Base-by-base conservation (phyloP, 2,113 vertebrate genomes). In the Butastur rufipennis region DNA sequence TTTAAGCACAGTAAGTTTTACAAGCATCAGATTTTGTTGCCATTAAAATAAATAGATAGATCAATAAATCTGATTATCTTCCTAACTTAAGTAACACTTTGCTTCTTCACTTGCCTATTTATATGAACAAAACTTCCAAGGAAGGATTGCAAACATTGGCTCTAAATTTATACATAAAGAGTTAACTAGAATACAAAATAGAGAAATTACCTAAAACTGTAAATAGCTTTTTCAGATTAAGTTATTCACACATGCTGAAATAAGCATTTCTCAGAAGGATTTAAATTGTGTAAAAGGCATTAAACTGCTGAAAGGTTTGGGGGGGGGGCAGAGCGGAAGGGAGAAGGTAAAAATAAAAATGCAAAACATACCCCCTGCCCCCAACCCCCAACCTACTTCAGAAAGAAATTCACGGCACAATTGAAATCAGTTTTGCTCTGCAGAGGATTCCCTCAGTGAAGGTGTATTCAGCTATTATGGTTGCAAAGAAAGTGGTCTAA, bases 301-400 rank as follows among this genome's bases (percentile, higher is more conserved):
- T 32, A 43, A 77, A 92, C 40, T 75, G 40, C 10, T 47, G 50
- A 70, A 61, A 95, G 38, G 42, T 34, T 42, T 42, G 38, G 38
- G 10, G 13, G 10, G 4, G 31, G 26, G 3, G 6, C 23, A 25
- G 23, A 8, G 23, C 2, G 4, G 13, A 15, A 5, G 9, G 7
- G 11, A 22, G 19, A 8, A 6, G 15, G 7, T 53, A 53, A 87
- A 87, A 92, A 63, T 48, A 25, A 90, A 86, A 67, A 68, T 18
- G 29, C 16, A 45, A 58, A 73, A 19, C 27, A 62, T 2, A 58
- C 25, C 14, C 45, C 42, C 45, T 45, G 29, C 10, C 27, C 20
- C 18, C 34, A 50, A 6, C 32, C 20, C 31, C 4, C 12, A 88
- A 3, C 9, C 59, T 81, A 38, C 26, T 78, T 84, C 10, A 86